Base-by-base conservation (phyloP, 1,140 invertebrate species). In the Lepidurus couesii region DNA sequence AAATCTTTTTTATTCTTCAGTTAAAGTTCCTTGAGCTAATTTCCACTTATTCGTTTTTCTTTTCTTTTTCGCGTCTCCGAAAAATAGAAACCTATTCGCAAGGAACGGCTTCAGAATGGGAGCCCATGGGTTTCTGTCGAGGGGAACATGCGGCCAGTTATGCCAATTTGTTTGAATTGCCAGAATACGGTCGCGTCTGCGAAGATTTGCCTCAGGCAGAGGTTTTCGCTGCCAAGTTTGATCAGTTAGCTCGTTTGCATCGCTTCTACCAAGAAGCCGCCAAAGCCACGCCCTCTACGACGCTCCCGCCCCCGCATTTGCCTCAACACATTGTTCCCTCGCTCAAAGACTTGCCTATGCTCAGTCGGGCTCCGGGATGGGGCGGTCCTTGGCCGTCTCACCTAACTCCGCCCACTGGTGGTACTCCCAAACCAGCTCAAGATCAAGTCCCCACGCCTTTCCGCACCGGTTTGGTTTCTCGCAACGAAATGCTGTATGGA, bases 161-260 rank as follows among this genome's bases (percentile, higher is more conserved):
- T 16, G 81, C 79, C 77, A 82, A 81, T 81, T 79, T 81, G 16
- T 81, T 81, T 45, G 80, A 81, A 47, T 81, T 81, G 21, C 80
- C 80, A 43, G 79, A 81, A 42, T 82, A 82, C 80, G 80, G 80
- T 43, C 53, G 80, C 74, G 79, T 81, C 3, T 80, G 81, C 53
- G 77, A 82, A 80, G 79, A 82, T 47, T 73, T 78, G 78, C 34
- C 81, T 78, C 75, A 80, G n/a, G 78, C 47, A 2, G 79, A 77
- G 7, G 78, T 80, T 16, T 80, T 76, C 75, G 73, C 75, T 9
- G 74, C 75, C 80, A 88, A 91, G 85, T 90, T 91, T 81, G 90
- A 91, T 83, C 90, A 91, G 82, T 83, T 92, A 81, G 89, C 90
- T 53, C 86, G 89, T 75, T 84, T 91, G 65, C 90, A 91, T 81